Percentiles rank a stretch among this genome's conserved stretches.
These are phyloP conservation scores for Eulemur mongoz DNA, from an alignment of 2,797 vertebrate species.

Conservation along the genomic window DNA sequence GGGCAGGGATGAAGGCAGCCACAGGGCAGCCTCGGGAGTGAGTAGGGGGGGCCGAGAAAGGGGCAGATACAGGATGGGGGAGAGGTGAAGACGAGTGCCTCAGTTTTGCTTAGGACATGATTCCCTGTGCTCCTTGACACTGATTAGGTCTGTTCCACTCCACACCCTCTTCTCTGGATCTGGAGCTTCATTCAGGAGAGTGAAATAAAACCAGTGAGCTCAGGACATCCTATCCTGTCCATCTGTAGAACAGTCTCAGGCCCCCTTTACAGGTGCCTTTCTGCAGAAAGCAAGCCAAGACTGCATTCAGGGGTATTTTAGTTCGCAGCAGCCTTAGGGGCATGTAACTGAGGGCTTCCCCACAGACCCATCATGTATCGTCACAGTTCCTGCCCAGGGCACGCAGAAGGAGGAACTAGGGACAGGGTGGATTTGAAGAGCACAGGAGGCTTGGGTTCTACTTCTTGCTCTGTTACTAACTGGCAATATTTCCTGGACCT, in stretches of 20 bases:
- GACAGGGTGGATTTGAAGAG: background rate
- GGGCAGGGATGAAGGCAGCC: background rate
- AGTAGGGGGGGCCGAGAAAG: background rate
- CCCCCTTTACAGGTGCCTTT: background rate
- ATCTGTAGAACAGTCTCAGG: background rate
- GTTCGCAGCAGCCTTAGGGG: background rate
- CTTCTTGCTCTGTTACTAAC: background rate
- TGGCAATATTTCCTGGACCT: background rate
- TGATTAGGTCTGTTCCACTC: background rate
- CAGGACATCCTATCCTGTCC: background rate
- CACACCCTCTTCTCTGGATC: background rate
- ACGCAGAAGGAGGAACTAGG: rapidly evolving
- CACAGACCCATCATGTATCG: rapidly evolving
- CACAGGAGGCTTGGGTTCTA: background rate
- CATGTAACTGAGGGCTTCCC: background rate
- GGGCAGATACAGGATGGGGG: too few relatives aligned
- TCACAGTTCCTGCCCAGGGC: rapidly evolving
- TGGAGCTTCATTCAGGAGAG: background rate
- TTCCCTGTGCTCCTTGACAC: background rate
- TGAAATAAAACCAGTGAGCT: background rate
- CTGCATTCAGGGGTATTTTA: background rate
- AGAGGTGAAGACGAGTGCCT: background rate
- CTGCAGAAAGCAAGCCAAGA: background rate
- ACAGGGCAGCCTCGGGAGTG: background rate
- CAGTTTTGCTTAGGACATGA: background rate